These are phyloP conservation scores for Hemistola chrysoprasaria DNA, from an alignment of 2,888 invertebrate species.

Conservation along the genomic window DNA sequence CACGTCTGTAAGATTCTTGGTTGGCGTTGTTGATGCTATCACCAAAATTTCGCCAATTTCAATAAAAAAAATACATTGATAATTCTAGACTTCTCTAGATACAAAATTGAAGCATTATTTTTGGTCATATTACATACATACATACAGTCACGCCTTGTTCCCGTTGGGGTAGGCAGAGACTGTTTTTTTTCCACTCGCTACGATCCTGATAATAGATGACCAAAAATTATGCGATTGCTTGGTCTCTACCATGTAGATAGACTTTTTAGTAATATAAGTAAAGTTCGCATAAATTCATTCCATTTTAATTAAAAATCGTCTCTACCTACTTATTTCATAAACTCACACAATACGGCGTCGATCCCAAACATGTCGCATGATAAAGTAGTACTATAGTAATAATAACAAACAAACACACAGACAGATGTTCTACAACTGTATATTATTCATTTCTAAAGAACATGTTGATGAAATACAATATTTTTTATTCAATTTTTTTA, in stretches of 20 bases:
- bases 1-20: no score
- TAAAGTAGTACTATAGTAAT: conserved; percentile 38
- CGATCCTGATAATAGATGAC: no score
- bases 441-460: conserved; percentile 78
- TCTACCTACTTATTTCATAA: neutral
- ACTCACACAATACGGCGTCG: conserved; percentile 3
- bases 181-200: no score
- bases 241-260: neutral
- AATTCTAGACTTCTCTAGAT: no score
- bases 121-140: no score
- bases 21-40: no score
- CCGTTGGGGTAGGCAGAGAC: no score
- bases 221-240: neutral
- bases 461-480: conserved; percentile 80
- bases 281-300: conserved; percentile 16
- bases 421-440: conserved; percentile 72
- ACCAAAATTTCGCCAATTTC: no score
- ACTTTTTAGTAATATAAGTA: neutral
- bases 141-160: no score
- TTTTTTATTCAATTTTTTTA: conserved; percentile 83
- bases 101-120: no score
- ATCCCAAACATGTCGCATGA: conserved; percentile 8
- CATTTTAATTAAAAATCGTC: conserved; percentile 6
- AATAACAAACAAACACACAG: conserved; percentile 44
- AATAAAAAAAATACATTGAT: no score